Base-by-base conservation (phyloP, 1,140 invertebrate species). In the Ectropis grisescens region DNA sequence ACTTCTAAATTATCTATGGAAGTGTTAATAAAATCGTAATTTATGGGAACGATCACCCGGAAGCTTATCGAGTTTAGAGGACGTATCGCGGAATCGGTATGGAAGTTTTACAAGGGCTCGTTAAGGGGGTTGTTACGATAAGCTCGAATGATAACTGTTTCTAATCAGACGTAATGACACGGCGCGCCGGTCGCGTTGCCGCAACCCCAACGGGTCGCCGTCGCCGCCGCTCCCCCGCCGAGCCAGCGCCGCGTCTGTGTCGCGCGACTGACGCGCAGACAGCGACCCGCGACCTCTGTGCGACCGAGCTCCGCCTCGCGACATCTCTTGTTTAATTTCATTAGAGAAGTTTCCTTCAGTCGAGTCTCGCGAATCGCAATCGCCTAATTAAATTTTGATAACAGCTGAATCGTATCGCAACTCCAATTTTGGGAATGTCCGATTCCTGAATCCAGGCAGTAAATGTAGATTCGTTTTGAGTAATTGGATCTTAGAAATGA, bases 101-200 rank as follows among this genome's bases (percentile, higher is more conserved):
- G 53, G 60, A 68, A 66, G 66, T 70, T 74, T 70, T 66, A 66
- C 66, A 70, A 61, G 61, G 58, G 53, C 60, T 74, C 66, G 60
- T 70, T 64, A 68, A 58, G 48, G 58, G 43, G 45, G 59, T 33
- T 56, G 60, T 66, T 58, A 70, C 64, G 61, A 70, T 67, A 70
- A 67, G 62, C 68, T 61, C 59, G 49, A 37, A 37, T 68, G 64
- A 69, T 74, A 67, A 74, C 69, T 66, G 64, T 70, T 69, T 66
- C 69, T 69, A 74, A 70, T 70, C 66, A 70, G 58, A 64, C 56
- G 54, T 69, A 66, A 66, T 74, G 66, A 64, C 58, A 55, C 47
- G 47, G 16, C 49, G 37, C 39, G 29, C 35, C 40, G 3, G 16
- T 8, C 16, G 16, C 16, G 16, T n/a, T 4, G 16, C 16, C 16